Evolutionary conservation across 1,140 invertebrate genomes (phyloP).

Genomic region (Lordiphosa collinella): DNA sequence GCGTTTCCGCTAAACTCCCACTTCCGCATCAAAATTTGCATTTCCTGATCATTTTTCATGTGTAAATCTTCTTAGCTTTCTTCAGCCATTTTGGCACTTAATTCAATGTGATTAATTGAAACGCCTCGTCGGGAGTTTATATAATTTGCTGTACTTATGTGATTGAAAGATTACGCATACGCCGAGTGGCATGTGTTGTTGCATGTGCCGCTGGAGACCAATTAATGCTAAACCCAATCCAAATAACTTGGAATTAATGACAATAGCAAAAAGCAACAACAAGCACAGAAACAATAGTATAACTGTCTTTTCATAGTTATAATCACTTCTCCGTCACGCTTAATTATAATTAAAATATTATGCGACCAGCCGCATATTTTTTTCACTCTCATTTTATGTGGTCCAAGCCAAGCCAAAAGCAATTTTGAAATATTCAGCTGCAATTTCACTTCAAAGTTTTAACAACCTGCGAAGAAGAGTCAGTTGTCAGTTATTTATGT

Average conservation of each 20-base stretch:
- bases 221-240: conserved; percentile 23
- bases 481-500: conserved; percentile 51
- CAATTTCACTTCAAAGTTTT: conserved; percentile 71
- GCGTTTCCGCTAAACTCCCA: no score
- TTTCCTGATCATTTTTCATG: no score
- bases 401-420: conserved; percentile 2
- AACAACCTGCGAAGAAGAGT: conserved; percentile 46
- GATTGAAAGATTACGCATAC: conserved; percentile 53
- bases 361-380: conserved; percentile 20
- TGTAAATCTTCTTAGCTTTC: no score
- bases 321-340: conserved; percentile 53
- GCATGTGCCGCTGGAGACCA: conserved; percentile 7
- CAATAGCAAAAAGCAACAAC: conserved; percentile 21
- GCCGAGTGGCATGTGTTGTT: conserved; percentile 30
- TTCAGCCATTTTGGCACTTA: no score
- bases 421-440: conserved; percentile 55
- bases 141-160: not conserved
- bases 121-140: no score
- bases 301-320: conserved; percentile 36
- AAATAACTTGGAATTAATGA: conserved; percentile 64
- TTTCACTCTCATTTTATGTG: conserved; percentile 22
- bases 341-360: conserved; percentile 64
- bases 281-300: conserved; percentile 25
- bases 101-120: no score
- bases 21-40: no score